Evolutionary conservation across 2,888 invertebrate species (phyloP), one percentile per base, ranked within the genome.

Genomic region (Ceraclea dissimilis): DNA sequence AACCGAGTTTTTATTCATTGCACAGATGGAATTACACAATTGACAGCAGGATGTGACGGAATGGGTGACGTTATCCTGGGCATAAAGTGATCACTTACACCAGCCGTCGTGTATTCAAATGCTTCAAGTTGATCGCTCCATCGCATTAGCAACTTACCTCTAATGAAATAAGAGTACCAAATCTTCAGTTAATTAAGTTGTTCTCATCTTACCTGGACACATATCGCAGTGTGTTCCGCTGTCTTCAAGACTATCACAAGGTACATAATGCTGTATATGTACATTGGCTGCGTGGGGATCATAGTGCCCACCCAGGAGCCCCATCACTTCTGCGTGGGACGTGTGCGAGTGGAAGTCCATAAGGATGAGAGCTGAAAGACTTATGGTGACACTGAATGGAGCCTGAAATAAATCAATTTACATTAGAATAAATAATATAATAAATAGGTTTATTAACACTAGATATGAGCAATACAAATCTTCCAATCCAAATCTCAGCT

Each of bases 221-320:
- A 88, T 88, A 64, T 89, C 88, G 68, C 88, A 88, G 71, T 86
- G 86, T 54, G 85, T 83, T 5, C 78, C 73, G 53, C 80, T 80
- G 53, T 82, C 81, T 21, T 78, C 77, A 18, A 82, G 76, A 62
- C 86, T 87, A 54, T 76, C 74, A 63, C 86, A 86, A 0, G 84
- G 82, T 16, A 80, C 74, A 66, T 87, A 86, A 55, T 73, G 71
- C 26, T 69, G 69, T 59, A 82, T 73, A 18, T 69, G 68, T 26
- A 84, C 49, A 2, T 20, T 52, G 1, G 22, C 49, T 26, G 64
- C 61, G 16, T 67, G 64, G 1, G 64, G 59, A 59, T 69, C 64
- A 31, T 58, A 56, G 65, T 66, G 60, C 2, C 87, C 88, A 16
- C 86, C 88, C 59, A 85, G 68, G 63, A 88, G 76, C 1, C 89